A percentile compares a stretch with the other conserved stretches of the same genome.
Conservation (phyloP, 2,888 invertebrate genomes). For the Hyposoter didymator region DNA sequence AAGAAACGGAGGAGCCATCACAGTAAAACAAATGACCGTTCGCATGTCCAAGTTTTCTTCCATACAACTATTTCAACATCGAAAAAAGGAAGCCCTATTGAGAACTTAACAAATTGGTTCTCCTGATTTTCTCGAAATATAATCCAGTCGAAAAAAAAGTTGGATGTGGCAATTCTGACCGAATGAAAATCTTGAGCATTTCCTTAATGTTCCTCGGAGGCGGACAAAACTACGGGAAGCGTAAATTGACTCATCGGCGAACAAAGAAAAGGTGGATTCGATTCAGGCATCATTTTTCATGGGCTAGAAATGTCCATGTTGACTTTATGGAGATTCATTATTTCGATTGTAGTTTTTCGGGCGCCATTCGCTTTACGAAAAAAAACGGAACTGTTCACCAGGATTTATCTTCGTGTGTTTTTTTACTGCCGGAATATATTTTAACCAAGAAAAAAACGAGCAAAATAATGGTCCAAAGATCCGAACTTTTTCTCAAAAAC, state of each 20-base stretch:
- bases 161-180: not conserved
- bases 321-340: constrained; percentile 1
- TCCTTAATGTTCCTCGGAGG: not conserved
- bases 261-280: constrained; percentile 4
- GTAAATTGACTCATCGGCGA: not conserved
- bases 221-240: not conserved
- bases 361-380: not conserved
- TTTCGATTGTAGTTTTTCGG: not conserved
- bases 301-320: not conserved
- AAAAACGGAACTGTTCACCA: not conserved
- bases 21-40: not conserved
- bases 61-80: not conserved
- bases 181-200: not conserved
- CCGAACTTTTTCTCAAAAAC: no score
- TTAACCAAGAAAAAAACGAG: not conserved
- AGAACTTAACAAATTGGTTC: not conserved
- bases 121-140: not conserved
- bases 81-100: not conserved
- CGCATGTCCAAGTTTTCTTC: not conserved
- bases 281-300: not conserved
- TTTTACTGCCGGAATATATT: not conserved
- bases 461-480: not conserved
- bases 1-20: not conserved
- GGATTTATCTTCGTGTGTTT: not conserved
- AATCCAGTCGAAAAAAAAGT: not conserved